Evolutionary conservation across 2,113 vertebrate species (phyloP), one percentile per base, ranked within the genome.

Genomic region (Neomonachus schauinslandi): DNA sequence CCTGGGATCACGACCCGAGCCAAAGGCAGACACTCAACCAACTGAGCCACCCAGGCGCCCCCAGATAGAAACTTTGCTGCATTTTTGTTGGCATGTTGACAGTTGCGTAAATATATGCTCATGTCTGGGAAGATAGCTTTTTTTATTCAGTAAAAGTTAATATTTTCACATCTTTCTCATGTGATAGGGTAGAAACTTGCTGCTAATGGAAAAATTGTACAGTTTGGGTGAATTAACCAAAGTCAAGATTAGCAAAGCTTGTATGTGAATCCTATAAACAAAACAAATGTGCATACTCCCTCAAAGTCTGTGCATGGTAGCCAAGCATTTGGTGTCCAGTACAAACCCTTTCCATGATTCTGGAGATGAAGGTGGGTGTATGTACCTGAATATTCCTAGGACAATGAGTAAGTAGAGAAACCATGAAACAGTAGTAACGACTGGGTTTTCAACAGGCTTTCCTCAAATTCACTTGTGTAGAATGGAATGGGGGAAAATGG

Each of bases 281-380:
- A 42, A 57, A 24, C 5, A 49, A 33, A 65, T 65, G 63, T 57
- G 49, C 22, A 18, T 83, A 36, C 6, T 4, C 67, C 2, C 36
- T 10, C 7, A 2, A 36, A 51, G 19, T 39, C 12, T 31, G 18
- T 39, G 39, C 1, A 2, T 10, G 39, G 21, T 7, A 46, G 4
- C 21, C 42, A 57, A 79, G 49, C 22, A 6, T 80, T 69, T 53
- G 4, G 24, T 19, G 7, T 79, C 31, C 0, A 14, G 13, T 16
- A 16, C 21, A 18, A 12, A 0, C n/a, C 24, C 24, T 77, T 49
- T 31, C 11, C 5, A 0, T 28, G 7, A n/a, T 83, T 12, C 0
- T 69, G 22, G 13, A 36, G 22, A 12, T 63, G 24, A 77, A 24
- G 24, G 6, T 71, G 63, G 12, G 13, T 26, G 8, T 49, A 24